Conservation (phyloP, 2,888 invertebrate species). For the Gnatocerus cornutus region DNA sequence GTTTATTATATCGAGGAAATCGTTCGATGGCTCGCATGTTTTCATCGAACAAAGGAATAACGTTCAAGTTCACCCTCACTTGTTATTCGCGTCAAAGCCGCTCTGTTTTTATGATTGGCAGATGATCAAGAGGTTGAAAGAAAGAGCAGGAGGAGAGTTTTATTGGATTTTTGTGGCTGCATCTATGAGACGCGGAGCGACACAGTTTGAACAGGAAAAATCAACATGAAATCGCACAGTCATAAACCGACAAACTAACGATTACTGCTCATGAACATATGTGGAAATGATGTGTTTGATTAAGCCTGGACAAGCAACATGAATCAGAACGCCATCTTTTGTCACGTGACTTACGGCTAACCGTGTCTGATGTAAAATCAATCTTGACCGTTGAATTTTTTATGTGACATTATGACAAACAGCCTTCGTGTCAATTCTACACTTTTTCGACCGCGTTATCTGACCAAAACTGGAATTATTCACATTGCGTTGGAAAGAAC, state of each 20-base stretch:
- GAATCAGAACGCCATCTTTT: constrained; percentile 41
- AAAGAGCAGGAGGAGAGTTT: constrained; percentile 39
- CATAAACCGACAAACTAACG: constrained; percentile 34
- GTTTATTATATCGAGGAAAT: constrained; percentile 64
- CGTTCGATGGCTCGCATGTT: constrained; percentile 55
- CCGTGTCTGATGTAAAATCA: constrained; percentile 60
- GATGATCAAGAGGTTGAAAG: constrained; percentile 62
- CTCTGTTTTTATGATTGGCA: constrained; percentile 63
- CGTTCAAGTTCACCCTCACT: constrained; percentile 54
- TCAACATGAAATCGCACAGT: constrained; percentile 38
- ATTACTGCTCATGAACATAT: constrained; percentile 35
- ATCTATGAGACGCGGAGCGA: constrained; percentile 21
- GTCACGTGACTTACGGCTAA: constrained; percentile 32
- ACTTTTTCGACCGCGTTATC: constrained; percentile 7
- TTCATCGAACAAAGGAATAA: constrained; percentile 59
- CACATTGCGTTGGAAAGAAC: too few species aligned
- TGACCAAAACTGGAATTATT: not conserved
- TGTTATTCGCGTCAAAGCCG: constrained; percentile 63
- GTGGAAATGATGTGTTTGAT: constrained; percentile 39
- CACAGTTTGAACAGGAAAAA: constrained; percentile 41
- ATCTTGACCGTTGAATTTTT: constrained; percentile 61
- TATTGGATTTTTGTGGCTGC: constrained; percentile 46
- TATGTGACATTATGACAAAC: constrained; percentile 49
- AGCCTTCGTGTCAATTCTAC: constrained; percentile 26
- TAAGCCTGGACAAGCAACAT: constrained; percentile 25